These are phyloP conservation scores for Gyrodactylus bullatarudis DNA, from an alignment of 1,140 invertebrate species.

Conservation along the genomic window DNA sequence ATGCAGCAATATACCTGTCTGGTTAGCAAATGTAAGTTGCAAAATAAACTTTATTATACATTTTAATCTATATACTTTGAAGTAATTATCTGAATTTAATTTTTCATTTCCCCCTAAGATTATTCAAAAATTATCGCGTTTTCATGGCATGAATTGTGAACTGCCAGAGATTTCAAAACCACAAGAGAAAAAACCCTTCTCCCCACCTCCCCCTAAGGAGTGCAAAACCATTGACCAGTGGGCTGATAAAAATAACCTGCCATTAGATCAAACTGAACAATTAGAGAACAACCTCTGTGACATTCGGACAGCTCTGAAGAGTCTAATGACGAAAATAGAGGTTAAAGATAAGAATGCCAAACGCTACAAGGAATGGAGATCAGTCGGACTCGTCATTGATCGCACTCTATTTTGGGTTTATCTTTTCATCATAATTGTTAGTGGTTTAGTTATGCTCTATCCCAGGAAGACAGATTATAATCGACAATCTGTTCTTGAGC, in stretches of 20 bases:
- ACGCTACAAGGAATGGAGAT: constrained; percentile 15
- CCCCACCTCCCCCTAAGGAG: neutral
- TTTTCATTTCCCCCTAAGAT: too few species aligned
- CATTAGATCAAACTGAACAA: neutral
- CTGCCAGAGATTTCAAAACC: neutral
- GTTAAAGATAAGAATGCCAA: constrained; percentile 14
- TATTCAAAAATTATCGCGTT: neutral
- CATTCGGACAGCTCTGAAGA: constrained; percentile 12
- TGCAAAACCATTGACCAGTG: neutral
- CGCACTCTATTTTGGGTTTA: constrained; percentile 18
- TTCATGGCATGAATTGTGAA: neutral
- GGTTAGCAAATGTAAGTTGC: constrained; percentile 6
- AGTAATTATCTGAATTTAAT: too few species aligned
- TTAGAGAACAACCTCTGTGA: constrained; percentile 15
- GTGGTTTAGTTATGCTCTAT: neutral
- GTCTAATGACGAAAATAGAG: constrained; percentile 11
- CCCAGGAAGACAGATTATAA: neutral
- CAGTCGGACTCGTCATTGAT: constrained; percentile 17
- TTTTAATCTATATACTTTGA: too few species aligned
- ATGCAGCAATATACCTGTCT: neutral
- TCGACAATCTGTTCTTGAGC: neutral
- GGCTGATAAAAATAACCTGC: neutral
- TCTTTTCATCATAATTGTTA: constrained; percentile 9
- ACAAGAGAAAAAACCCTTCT: neutral
- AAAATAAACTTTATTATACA: too few species aligned